A percentile compares a stretch with the other conserved stretches of the same genome.
These are phyloP conservation scores for Creontiades dilutus DNA, from an alignment of 2,888 invertebrate genomes.

Conservation along the genomic window DNA sequence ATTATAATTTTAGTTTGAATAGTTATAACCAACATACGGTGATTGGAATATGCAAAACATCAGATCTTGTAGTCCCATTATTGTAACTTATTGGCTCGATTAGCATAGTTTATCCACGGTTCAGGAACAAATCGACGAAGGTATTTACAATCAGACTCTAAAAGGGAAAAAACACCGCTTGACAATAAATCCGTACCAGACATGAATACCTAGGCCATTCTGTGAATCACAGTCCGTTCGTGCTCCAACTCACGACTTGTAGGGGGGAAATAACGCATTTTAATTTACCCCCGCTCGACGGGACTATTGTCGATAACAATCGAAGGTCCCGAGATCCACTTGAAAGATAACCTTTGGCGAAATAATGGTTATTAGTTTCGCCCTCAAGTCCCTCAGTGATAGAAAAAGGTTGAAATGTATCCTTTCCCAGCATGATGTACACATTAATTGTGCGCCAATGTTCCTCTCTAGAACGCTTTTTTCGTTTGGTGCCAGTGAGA, in stretches of 20 bases:
- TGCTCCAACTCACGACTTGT: conserved; percentile 29
- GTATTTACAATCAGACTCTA: neutral
- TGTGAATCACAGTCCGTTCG: conserved; percentile 2
- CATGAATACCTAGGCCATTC: neutral
- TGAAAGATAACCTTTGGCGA: conserved; percentile 35
- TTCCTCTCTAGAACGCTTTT: neutral
- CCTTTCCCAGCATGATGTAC: conserved; percentile 24
- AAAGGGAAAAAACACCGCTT: neutral
- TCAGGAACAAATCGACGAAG: neutral
- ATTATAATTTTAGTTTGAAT: no score
- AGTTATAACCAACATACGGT: no score
- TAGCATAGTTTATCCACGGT: neutral
- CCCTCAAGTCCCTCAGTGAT: neutral
- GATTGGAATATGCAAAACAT: neutral
- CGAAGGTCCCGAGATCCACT: conserved; percentile 43
- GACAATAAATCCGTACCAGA: neutral
- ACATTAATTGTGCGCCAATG: neutral
- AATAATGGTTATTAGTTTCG: conserved; percentile 51
- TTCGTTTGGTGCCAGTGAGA: conserved; percentile 24
- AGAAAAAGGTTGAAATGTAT: conserved; percentile 18
- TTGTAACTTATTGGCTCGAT: neutral
- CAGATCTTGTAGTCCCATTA: neutral
- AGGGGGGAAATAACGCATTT: conserved; percentile 12
- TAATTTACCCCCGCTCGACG: neutral
- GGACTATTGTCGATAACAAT: conserved; percentile 38